Conservation (phyloP, 2,888 invertebrate genomes). For the Xanthia togata region DNA sequence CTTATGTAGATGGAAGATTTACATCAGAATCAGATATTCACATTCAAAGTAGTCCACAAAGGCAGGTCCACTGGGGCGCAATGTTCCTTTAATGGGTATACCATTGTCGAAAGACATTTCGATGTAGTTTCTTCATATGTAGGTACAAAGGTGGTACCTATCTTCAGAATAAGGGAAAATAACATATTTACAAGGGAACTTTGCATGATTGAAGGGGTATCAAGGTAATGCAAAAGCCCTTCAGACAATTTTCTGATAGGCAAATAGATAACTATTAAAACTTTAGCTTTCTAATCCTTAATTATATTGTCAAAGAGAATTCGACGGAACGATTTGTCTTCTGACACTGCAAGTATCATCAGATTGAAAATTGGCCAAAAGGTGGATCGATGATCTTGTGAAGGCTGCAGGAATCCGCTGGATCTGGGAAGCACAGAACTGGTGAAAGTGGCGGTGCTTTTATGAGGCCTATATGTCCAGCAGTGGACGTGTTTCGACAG, state of each 20-base stretch:
- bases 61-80: conserved; percentile 12
- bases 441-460: too few species aligned
- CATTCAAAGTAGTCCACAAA: conserved; percentile 34
- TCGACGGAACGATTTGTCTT: neutral
- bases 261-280: neutral
- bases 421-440: too few species aligned
- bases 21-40: conserved; percentile 49
- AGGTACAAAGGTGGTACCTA: neutral
- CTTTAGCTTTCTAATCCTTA: too few species aligned
- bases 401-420: too few species aligned
- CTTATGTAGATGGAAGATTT: conserved; percentile 45
- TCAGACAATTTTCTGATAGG: neutral
- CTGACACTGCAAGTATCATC: neutral
- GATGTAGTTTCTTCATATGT: neutral
- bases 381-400: too few species aligned
- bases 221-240: neutral
- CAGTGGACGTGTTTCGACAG: too few species aligned
- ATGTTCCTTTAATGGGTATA: conserved; percentile 31
- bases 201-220: neutral
- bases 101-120: conserved; percentile 19
- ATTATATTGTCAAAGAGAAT: neutral
- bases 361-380: neutral
- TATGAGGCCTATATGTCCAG: too few species aligned
- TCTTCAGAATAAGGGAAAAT: neutral
- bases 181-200: neutral